These are phyloP conservation scores for Pipa parva DNA, from an alignment of 2,113 vertebrate genomes.

Conservation along the genomic window DNA sequence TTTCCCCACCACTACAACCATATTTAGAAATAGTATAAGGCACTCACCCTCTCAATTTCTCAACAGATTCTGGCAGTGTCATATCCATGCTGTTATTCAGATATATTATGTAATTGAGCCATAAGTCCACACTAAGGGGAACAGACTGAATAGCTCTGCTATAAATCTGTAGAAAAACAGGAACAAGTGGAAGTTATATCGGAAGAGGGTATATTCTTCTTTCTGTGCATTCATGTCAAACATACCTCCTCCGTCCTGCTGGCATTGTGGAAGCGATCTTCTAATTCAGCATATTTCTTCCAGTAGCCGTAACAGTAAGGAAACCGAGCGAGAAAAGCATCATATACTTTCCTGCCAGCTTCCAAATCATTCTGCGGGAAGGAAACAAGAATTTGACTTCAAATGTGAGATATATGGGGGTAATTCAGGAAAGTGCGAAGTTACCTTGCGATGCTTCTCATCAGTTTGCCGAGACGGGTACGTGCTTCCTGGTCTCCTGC, in stretches of 20 bases:
- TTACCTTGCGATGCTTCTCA: no score
- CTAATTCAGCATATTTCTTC: slow-evolving; percentile 80
- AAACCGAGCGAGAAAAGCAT: slow-evolving; percentile 69
- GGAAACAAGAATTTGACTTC: background rate
- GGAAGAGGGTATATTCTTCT: background rate
- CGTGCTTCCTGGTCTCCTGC: no score
- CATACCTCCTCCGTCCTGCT: slow-evolving; percentile 69
- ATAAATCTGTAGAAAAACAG: slow-evolving; percentile 62
- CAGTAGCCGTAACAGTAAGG: slow-evolving; percentile 84
- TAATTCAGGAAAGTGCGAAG: no score
- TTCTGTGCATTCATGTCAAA: background rate
- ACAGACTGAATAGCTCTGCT: slow-evolving; percentile 67
- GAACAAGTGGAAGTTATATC: background rate
- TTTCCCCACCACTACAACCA: background rate
- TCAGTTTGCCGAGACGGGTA: no score
- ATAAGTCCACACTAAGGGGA: slow-evolving; percentile 76
- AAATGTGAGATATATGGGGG: background rate
- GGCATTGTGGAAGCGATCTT: slow-evolving; percentile 60
- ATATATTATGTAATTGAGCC: slow-evolving; percentile 79
- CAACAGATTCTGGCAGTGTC: slow-evolving; percentile 63
- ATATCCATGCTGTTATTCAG: slow-evolving; percentile 70
- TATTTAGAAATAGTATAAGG: background rate
- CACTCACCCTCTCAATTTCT: slow-evolving; percentile 67
- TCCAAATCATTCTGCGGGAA: slow-evolving; percentile 64
- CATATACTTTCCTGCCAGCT: slow-evolving; percentile 63